These are phyloP conservation scores for Fulmarus glacialis DNA, from an alignment of 2,113 vertebrate species.

Conservation along the genomic window DNA sequence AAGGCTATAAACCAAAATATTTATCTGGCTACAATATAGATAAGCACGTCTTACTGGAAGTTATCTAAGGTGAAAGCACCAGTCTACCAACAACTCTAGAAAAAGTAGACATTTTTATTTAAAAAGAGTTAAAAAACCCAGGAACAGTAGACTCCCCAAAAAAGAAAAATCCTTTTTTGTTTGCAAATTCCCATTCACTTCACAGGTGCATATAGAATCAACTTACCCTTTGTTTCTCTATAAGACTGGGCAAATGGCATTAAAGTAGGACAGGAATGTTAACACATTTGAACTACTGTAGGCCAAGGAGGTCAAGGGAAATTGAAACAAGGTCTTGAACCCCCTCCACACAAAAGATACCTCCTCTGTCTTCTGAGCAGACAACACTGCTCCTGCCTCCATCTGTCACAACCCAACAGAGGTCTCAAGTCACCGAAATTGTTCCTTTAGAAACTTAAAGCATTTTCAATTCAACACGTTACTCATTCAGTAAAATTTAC, in stretches of 20 bases:
- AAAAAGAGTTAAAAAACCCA: neutral
- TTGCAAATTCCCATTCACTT: neutral
- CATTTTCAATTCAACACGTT: neutral
- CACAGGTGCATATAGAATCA: neutral
- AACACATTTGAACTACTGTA: neutral
- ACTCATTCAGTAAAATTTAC: neutral
- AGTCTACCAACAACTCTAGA: neutral
- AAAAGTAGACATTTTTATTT: neutral
- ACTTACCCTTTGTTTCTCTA: neutral
- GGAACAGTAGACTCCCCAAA: neutral
- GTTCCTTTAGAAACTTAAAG: neutral
- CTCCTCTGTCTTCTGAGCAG: neutral
- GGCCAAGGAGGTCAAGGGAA: neutral
- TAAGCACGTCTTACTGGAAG: neutral
- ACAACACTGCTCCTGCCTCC: neutral
- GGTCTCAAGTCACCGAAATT: neutral
- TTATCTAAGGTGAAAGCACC: neutral
- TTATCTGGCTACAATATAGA: neutral
- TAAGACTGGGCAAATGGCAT: neutral
- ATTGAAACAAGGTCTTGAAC: neutral
- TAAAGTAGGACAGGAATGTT: neutral
- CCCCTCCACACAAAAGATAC: neutral
- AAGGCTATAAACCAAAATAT: neutral
- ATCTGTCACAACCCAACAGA: neutral
- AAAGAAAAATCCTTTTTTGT: neutral